Base-by-base conservation (phyloP, 2,888 invertebrate species). In the Dichetophora obliterata region DNA sequence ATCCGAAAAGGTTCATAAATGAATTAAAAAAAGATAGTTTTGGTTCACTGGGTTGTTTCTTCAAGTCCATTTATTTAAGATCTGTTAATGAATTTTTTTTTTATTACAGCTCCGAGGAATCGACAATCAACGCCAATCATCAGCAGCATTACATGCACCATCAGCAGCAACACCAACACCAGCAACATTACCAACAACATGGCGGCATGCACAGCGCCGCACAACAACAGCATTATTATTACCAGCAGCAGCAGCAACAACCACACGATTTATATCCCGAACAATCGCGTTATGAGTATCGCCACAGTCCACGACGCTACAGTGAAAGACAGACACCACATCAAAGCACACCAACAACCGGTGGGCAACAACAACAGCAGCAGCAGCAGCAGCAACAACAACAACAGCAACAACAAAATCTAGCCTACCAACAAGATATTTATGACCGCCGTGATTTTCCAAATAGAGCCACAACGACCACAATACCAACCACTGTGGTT, bases 381-480 rank as follows among this genome's bases (percentile, higher is more conserved):
- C 79, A 75, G 75, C 77, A 65, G 66, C 79, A 75, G 75, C 81
- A 78, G 71, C 85, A 83, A n/a, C 83, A 81, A 57, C 81, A 81
- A 75, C 85, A 82, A 84, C 70, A 81, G 86, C 84, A 75, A 85
- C 86, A 85, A 63, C 82, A 82, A 73, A 80, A 78, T 59, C 78
- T 85, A 82, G 87, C 77, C 75, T 87, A 87, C 86, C 86, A 85
- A 85, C 88, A 88, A 85, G 88, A 88, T 83, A 88, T 87, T 85
- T 88, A 86, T 85, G 88, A 88, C 83, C 88, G 87, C 85, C 88
- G 88, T 83, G 88, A 88, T 79, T 88, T 86, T 83, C 88, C 85
- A 84, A 88, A 81, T 81, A 82, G 85, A 73, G 82, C 84, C 31
- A 82, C 85, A 16, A 86, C 86, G 70, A 85, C 85, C 73, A 84